phyloP scores from a whole-genome alignment of 2,797 vertebrate genomes.

The Philypnodon macrostomus region DNA sequence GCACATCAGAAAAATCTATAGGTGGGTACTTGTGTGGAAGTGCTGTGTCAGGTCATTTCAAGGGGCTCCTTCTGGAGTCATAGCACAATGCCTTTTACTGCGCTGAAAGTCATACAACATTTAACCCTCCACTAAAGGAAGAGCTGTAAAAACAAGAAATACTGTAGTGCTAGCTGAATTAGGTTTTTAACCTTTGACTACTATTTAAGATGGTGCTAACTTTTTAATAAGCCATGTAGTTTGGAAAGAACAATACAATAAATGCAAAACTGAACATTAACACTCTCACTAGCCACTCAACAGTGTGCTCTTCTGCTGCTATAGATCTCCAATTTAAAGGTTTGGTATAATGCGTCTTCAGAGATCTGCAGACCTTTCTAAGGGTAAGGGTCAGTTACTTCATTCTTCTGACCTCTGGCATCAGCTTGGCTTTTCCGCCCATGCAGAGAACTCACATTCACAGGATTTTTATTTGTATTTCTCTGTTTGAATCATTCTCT shows the following conservation, averaged over 20 bases:
- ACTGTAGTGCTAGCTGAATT: slow-evolving; percentile 3
- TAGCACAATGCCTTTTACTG: slow-evolving; percentile 43
- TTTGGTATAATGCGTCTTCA: too few species aligned
- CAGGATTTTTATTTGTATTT: too few species aligned
- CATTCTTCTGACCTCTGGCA: too few species aligned
- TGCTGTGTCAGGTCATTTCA: slow-evolving; percentile 61
- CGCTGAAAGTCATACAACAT: slow-evolving; percentile 18
- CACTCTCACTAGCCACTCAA: too few species aligned
- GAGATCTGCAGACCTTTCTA: too few species aligned
- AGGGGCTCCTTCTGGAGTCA: too few species aligned
- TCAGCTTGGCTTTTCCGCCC: too few species aligned
- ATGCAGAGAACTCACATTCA: too few species aligned
- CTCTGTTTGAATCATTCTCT: too few species aligned
- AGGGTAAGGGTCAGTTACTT: too few species aligned
- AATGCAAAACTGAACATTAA: not conserved
- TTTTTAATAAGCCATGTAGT: not conserved
- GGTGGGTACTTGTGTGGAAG: slow-evolving; percentile 57
- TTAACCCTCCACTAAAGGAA: slow-evolving; percentile 21
- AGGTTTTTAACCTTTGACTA: slow-evolving; percentile 4
- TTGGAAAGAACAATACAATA: slow-evolving; percentile 1
- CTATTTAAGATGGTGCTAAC: slow-evolving; percentile 2
- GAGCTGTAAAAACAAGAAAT: slow-evolving; percentile 16
- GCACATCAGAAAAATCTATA: slow-evolving; percentile 55
- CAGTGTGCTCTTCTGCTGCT: too few species aligned
- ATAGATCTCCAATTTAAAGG: too few species aligned